Evolutionary conservation across 2,797 vertebrate genomes (phyloP), one percentile per base, ranked within the genome.

Genomic region (Cephalopachus bancanus): DNA sequence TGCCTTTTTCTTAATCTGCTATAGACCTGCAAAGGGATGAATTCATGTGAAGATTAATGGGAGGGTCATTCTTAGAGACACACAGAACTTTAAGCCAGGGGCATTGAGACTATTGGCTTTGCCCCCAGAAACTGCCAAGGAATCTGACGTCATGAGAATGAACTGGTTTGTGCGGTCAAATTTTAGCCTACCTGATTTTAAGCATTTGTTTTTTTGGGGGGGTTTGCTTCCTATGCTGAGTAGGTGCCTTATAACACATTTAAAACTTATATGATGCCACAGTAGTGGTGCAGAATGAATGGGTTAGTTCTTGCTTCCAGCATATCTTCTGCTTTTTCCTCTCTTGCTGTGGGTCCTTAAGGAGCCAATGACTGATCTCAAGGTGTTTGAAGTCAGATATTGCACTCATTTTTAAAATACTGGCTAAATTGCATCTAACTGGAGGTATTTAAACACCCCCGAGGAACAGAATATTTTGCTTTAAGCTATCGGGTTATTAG

Each of bases 1-100:
- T 88, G 55, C 1, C 14, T 7, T 76, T 95, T 93, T 37, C 30
- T 8, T 91, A 90, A 83, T 94, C 93, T 89, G 44, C 95, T 75
- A 79, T 49, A 57, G 55, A 79, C 80, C 57, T 96, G 59, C 71
- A 95, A 95, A 85, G 24, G 55, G 75, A 22, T 79, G 19, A 69
- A 51, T 62, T n/a, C 15, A 9, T 71, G 28, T 81, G 79, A 84
- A 95, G 90, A 90, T 83, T 84, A 69, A n/a, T 37, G 5, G 14
- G n/a, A 83, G 24, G 86, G 30, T 81, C 86, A 91, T 33, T 59
- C 69, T 74, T 76, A 81, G 16, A 51, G 72, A 81, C 22, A n/a
- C 20, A 24, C 60, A 80, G 84, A 88, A 9, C 65, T 89, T 76
- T n/a, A 91, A 84, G 53, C n/a, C 67, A 24, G 26, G 12, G 16